Evolutionary conservation across 2,888 invertebrate genomes (phyloP).

Genomic region (Dasysyrphus tricinctus): DNA sequence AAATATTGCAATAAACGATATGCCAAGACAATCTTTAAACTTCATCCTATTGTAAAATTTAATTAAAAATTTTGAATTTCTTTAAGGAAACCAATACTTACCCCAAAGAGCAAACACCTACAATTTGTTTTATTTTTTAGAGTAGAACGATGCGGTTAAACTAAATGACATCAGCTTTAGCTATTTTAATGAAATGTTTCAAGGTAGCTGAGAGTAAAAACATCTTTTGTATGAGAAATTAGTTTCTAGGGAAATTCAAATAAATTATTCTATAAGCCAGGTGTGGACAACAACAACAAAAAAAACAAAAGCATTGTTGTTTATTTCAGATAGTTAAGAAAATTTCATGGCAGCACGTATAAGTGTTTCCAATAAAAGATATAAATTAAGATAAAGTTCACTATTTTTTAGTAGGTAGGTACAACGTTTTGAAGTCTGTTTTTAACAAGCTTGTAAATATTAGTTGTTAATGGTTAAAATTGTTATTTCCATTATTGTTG

Average conservation of each 20-base stretch:
- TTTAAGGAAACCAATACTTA: background rate
- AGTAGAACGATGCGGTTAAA: background rate
- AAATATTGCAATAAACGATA: too few species aligned
- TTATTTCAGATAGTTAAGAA: background rate
- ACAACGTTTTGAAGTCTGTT: too few species aligned
- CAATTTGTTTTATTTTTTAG: background rate
- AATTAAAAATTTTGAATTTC: too few species aligned
- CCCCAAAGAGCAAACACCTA: background rate
- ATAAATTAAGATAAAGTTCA: background rate
- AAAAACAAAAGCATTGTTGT: slow-evolving; percentile 1
- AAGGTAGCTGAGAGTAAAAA: background rate
- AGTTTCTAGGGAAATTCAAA: slow-evolving; percentile 17
- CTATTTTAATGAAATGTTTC: slow-evolving; percentile 39
- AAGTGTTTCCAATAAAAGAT: slow-evolving; percentile 4
- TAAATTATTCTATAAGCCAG: background rate
- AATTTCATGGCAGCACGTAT: slow-evolving; percentile 27
- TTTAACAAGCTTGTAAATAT: too few species aligned
- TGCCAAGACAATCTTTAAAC: too few species aligned
- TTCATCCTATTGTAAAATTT: too few species aligned
- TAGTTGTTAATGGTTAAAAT: too few species aligned
- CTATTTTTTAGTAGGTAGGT: too few species aligned
- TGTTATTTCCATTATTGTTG: too few species aligned
- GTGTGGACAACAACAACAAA: background rate
- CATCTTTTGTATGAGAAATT: slow-evolving; percentile 7
- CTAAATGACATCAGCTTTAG: slow-evolving; percentile 47